These are phyloP conservation scores for Motacilla alba DNA, from an alignment of 2,113 vertebrate species.

Conservation along the genomic window DNA sequence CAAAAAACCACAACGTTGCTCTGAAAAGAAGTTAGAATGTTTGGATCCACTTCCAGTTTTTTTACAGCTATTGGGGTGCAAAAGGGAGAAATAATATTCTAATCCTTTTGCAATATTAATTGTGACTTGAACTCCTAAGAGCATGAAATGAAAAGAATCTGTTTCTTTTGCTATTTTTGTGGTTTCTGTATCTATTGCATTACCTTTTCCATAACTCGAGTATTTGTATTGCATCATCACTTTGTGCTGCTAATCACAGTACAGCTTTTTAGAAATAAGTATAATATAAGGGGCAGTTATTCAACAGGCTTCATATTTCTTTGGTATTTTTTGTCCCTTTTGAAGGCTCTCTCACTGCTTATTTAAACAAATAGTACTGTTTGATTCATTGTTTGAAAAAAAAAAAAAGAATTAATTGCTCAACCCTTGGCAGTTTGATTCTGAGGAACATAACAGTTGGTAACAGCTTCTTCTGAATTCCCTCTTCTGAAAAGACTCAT, in stretches of 20 bases:
- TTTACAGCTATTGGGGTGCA: neutral
- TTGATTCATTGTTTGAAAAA: neutral
- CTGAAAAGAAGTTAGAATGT: neutral
- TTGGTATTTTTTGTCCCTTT: neutral
- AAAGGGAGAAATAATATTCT: neutral
- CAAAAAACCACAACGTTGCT: neutral
- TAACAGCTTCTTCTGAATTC: neutral
- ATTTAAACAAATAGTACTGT: neutral
- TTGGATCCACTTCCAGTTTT: neutral
- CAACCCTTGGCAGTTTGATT: neutral
- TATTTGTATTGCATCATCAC: neutral
- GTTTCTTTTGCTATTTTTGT: neutral
- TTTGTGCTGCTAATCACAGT: neutral
- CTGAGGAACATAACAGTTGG: neutral
- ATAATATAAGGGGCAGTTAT: neutral
- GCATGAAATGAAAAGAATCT: neutral
- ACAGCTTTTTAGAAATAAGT: neutral
- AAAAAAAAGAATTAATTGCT: neutral
- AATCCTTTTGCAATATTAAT: neutral
- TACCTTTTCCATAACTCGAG: neutral
- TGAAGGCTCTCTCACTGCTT: neutral
- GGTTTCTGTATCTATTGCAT: neutral
- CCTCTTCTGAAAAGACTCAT: neutral
- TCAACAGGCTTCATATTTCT: neutral
- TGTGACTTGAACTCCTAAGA: neutral